Base-by-base conservation (phyloP, 1,140 invertebrate genomes). In the Bombus superbus region DNA sequence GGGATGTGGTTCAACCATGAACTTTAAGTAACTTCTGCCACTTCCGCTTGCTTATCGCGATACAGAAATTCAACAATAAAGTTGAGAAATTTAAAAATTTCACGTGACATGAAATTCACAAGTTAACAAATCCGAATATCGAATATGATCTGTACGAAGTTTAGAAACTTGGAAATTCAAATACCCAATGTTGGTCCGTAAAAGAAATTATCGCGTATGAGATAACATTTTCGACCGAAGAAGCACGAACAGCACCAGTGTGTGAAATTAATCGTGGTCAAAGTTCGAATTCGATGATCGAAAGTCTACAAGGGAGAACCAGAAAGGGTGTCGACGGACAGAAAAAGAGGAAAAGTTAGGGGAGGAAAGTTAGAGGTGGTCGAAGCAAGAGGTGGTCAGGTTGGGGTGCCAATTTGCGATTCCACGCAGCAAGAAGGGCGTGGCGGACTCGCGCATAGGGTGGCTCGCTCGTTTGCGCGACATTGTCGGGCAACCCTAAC, bases 401-500 rank as follows among this genome's bases (percentile, higher is more conserved):
- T 88, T 88, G 86, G 76, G 86, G 87, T 71, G 89, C 88, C 90
- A 93, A 93, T 93, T 92, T 93, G 91, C 91, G 85, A 93, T 91
- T 93, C 92, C 79, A 91, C 87, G 87, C 87, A 89, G 89, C 88
- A 81, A 84, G 81, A 88, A 92, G 90, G 92, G 92, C 93, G 92
- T 93, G 92, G 92, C 92, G 79, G 89, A 66, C 86, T 86, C 86
- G 89, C 88, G 87, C 90, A 91, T 89, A 88, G 91, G 92, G 92
- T 89, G 86, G 87, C 86, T 86, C 81, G 91, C 91, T 93, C 92
- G 92, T 93, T 92, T 93, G 89, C 83, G 86, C 91, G 91, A 92
- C 92, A 92, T 93, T 93, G 92, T 93, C 92, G 92, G 71, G 53
- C 89, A 85, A 88, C 89, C 92, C 92, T 89, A 86, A 76, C 86